Evolutionary conservation across 2,113 vertebrate genomes (phyloP), one percentile per base, ranked within the genome.

Genomic region (Gallinago paraguaiae): DNA sequence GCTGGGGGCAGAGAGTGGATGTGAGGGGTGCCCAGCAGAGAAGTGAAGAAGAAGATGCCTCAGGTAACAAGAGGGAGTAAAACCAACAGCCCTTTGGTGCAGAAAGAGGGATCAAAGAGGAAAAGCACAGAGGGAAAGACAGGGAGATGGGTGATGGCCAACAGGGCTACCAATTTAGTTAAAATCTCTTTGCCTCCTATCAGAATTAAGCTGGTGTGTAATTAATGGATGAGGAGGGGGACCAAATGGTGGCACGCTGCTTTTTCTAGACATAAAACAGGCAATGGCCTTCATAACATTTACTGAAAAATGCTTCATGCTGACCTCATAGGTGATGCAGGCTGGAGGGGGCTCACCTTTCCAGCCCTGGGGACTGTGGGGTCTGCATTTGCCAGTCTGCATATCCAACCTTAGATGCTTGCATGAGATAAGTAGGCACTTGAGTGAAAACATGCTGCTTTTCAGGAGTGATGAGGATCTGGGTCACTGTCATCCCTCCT

Each of bases 201-300:
- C 13, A 71, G 70, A 82, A 69, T 22, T 20, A 76, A 51, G 14
- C 7, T 64, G 43, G 33, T 77, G 10, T 35, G 13, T 71, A 68
- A 82, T 1, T 71, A 68, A 82, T 1, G 3, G 43, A 46, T 50
- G 25, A 79, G 23, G 35, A 24, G 18, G 3, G 35, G 17, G 85
- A 76, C 15, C 28, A 63, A 61, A 43, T 5, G 17, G 31, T 15
- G 0, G 0, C 10, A 51, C 0, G 3, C 6, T 61, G 54, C 10
- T 39, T 53, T 65, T 87, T 78, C 50, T 27, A 59, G 31, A 11
- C 25, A 33, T 27, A n/a, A 79, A 79, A 48, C 12, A 19, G 17
- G 9, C 20, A 72, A 14, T 7, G 13, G 11, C 33, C 27, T 76
- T 82, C 33, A 7, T 14, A n/a, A 3, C 12, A 6, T 39, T 85